These are phyloP conservation scores for Orestias chungarensis DNA, from an alignment of 2,797 vertebrate genomes.

Conservation along the genomic window DNA sequence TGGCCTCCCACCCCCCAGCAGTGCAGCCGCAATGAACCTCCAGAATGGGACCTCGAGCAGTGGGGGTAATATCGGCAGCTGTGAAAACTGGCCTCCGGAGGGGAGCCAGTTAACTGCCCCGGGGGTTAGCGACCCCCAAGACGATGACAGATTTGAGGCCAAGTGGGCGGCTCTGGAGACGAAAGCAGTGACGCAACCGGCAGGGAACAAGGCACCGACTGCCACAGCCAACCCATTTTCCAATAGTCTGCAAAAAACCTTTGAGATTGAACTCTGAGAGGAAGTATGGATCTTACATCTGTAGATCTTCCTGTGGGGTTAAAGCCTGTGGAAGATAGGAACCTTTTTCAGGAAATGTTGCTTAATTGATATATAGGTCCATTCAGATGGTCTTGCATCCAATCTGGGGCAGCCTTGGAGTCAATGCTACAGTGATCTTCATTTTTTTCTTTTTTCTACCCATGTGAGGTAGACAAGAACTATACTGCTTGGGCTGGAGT, in stretches of 20 bases:
- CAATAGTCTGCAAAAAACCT: slow-evolving; percentile 87
- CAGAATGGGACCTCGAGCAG: slow-evolving; percentile 75
- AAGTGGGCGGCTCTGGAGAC: slow-evolving; percentile 91
- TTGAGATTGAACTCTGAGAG: slow-evolving; percentile 88
- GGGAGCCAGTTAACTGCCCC: slow-evolving; percentile 71
- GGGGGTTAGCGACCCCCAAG: slow-evolving; percentile 65
- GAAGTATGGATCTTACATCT: slow-evolving; percentile 32
- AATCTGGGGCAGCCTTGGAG: slow-evolving; percentile 42
- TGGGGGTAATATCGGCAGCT: slow-evolving; percentile 49
- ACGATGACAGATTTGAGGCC: slow-evolving; percentile 89
- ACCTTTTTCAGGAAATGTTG: slow-evolving; percentile 36
- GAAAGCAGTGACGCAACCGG: slow-evolving; percentile 76
- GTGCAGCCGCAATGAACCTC: slow-evolving; percentile 43
- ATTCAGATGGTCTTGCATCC: slow-evolving; percentile 31
- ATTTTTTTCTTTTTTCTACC: slow-evolving; percentile 60
- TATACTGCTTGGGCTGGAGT: slow-evolving; percentile 46
- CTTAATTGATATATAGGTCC: slow-evolving; percentile 42
- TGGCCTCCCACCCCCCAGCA: slow-evolving; percentile 67
- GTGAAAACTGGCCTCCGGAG: slow-evolving; percentile 79
- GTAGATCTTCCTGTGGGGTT: slow-evolving; percentile 38
- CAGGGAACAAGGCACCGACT: slow-evolving; percentile 74
- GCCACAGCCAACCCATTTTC: slow-evolving; percentile 88
- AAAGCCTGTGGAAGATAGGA: slow-evolving; percentile 34
- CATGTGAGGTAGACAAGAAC: slow-evolving; percentile 26
- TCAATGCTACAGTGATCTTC: slow-evolving; percentile 32